phyloP scores from a whole-genome alignment of 1,140 invertebrate genomes.

The Mylabris phalerata region DNA sequence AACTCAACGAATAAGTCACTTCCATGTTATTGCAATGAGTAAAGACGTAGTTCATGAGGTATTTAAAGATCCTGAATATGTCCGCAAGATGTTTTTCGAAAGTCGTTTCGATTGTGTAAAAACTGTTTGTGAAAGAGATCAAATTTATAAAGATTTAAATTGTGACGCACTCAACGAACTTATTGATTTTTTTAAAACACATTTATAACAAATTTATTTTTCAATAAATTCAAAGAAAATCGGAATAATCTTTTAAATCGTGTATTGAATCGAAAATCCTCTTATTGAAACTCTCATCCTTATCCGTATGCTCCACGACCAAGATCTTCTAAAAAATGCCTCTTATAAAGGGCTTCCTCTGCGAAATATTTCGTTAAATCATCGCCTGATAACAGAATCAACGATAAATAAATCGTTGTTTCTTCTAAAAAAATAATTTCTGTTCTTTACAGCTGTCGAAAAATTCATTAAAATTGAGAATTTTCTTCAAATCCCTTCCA shows the following conservation, averaged over 20 bases:
- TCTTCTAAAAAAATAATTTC: conserved; percentile 31
- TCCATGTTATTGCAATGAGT: background rate
- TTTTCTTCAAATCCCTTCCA: conserved; percentile 16
- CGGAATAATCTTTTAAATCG: conserved; percentile 30
- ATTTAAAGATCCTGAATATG: conserved; percentile 3
- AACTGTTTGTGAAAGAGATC: background rate
- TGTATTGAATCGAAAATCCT: conserved; percentile 23
- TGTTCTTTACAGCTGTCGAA: conserved; percentile 26
- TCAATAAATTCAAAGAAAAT: conserved; percentile 6
- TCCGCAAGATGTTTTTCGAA: background rate
- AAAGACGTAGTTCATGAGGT: background rate
- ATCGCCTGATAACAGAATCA: conserved; percentile 22
- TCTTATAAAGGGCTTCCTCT: conserved; percentile 12
- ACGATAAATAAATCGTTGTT: conserved; percentile 25
- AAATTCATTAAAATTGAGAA: conserved; percentile 26
- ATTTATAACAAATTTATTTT: background rate
- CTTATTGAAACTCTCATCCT: conserved; percentile 18
- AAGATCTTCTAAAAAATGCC: conserved; percentile 22
- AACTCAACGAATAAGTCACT: background rate
- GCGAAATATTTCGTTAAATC: conserved; percentile 17
- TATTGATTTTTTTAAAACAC: background rate
- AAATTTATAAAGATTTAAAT: conserved; percentile 3
- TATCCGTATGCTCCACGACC: conserved; percentile 19
- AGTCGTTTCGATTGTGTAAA: background rate
- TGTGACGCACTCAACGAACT: background rate